Conservation (phyloP, 2,113 vertebrate species). For the Malurus melanocephalus region DNA sequence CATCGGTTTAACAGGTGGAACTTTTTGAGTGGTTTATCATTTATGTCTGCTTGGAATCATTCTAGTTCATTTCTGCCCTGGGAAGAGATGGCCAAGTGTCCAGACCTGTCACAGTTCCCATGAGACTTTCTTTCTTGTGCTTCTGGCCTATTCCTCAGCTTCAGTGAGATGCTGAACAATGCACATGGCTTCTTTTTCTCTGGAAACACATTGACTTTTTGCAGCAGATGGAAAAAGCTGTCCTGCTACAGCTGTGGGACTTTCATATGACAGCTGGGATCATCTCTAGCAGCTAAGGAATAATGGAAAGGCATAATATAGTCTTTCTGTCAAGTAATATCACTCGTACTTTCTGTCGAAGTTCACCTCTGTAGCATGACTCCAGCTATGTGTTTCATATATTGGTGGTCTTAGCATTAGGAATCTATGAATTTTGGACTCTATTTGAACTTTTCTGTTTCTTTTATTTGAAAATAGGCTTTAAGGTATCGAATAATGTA, state of each 20-base stretch:
- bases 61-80: neutral
- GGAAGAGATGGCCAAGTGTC: neutral
- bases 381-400: neutral
- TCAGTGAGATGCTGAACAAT: neutral
- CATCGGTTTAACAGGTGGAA: neutral
- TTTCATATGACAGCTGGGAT: neutral
- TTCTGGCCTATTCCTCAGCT: neutral
- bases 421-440: neutral
- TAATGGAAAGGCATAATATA: neutral
- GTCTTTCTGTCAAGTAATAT: neutral
- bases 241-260: neutral
- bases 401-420: neutral
- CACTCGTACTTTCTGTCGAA: neutral
- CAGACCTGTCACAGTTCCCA: neutral
- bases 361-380: neutral
- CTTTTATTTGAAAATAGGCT: neutral
- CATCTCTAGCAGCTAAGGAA: neutral
- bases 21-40: neutral
- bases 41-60: neutral
- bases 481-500: neutral
- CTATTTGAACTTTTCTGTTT: neutral
- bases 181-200: fast-evolving
- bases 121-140: neutral
- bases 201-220: neutral
- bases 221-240: neutral